Conservation (phyloP, 2,797 vertebrate species). For the Coreius guichenoti region DNA sequence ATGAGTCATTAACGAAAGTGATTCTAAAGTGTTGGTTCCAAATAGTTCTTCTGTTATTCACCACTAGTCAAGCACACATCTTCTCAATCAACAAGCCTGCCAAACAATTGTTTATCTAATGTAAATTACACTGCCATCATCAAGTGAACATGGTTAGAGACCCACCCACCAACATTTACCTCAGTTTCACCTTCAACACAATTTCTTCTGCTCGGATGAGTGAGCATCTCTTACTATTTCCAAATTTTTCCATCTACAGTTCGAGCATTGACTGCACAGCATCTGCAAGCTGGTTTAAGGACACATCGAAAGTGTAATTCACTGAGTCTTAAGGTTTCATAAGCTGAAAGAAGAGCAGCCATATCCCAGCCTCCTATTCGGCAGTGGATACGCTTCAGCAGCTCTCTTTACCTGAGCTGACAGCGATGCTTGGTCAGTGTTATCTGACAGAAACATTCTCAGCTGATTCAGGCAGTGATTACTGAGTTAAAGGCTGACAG, state of each 20-base stretch:
- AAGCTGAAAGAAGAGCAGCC: not conserved
- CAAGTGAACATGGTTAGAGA: not conserved
- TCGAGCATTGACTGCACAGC: not conserved
- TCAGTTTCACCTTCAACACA: not conserved
- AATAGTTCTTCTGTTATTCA: slow-evolving; percentile 10
- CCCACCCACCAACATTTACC: not conserved
- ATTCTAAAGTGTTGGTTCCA: not conserved
- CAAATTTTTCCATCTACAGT: not conserved
- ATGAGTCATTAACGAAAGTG: not conserved
- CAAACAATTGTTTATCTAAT: not conserved
- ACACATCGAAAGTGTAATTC: slow-evolving; percentile 6
- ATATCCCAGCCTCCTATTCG: not conserved
- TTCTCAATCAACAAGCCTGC: not conserved
- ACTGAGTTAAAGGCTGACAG: slow-evolving; percentile 27
- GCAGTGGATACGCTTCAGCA: slow-evolving; percentile 4
- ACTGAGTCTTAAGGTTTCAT: slow-evolving; percentile 7
- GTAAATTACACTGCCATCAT: not conserved
- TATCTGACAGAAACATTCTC: slow-evolving; percentile 58
- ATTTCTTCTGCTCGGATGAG: not conserved
- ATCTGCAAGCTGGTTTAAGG: slow-evolving; percentile 7
- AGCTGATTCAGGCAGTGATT: slow-evolving; percentile 38
- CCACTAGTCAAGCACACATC: not conserved
- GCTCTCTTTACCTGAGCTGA: slow-evolving; percentile 20
- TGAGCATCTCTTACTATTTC: not conserved
- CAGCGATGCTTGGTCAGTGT: slow-evolving; percentile 47